Percentiles rank a stretch among this genome's conserved stretches.
phyloP scores from a whole-genome alignment of 2,797 vertebrate genomes.

The Acomys russatus region DNA sequence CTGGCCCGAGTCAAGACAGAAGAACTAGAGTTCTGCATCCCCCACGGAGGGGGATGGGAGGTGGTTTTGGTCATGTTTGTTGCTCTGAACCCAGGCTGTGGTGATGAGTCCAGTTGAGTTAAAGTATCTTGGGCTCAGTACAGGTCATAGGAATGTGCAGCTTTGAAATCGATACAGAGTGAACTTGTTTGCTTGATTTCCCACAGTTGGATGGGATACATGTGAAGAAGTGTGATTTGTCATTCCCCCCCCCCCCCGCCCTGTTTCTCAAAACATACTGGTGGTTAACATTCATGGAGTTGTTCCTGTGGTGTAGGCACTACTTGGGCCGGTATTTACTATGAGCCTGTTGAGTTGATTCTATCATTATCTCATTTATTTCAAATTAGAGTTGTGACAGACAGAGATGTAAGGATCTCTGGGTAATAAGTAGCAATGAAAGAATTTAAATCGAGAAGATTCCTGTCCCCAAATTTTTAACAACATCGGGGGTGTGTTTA shows the following conservation, averaged over 20 bases:
- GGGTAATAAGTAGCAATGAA: background rate
- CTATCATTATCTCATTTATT: background rate
- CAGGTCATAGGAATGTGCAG: background rate
- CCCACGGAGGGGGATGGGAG: background rate
- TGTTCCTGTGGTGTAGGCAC: background rate
- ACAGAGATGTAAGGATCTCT: background rate
- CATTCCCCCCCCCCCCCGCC: background rate
- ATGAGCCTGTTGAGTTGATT: background rate
- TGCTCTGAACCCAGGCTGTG: background rate
- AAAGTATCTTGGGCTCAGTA: background rate
- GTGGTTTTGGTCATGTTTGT: background rate
- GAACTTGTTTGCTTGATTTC: conserved; percentile 43
- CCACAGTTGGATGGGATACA: conserved; percentile 24
- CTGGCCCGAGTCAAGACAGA: background rate
- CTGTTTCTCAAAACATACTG: background rate
- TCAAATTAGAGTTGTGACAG: background rate
- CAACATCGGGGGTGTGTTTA: background rate
- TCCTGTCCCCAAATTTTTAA: background rate
- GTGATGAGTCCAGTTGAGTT: background rate
- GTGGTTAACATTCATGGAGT: background rate
- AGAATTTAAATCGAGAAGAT: background rate
- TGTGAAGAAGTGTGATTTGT: background rate
- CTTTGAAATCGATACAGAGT: conserved; percentile 29
- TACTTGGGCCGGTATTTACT: background rate
- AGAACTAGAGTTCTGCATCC: background rate